phyloP scores from a whole-genome alignment of 1,140 invertebrate species.

The Oncopeltus fasciatus region DNA sequence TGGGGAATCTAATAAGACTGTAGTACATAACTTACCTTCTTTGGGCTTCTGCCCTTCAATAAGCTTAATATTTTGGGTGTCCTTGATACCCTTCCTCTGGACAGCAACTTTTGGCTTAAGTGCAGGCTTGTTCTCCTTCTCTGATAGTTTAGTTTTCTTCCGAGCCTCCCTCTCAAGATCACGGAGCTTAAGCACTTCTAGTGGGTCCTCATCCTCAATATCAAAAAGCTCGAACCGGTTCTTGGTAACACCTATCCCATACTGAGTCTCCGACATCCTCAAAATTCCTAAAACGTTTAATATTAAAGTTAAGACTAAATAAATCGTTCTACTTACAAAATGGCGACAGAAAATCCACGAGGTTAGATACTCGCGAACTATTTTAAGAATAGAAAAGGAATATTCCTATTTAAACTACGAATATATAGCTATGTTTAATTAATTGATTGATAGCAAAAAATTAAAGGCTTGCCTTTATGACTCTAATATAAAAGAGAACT shows the following conservation, averaged over 20 bases:
- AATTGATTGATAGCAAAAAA: too few relatives aligned
- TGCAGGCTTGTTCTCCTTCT: constrained; percentile 66
- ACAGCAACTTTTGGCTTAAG: constrained; percentile 33
- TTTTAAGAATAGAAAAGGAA: too few relatives aligned
- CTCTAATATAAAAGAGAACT: too few relatives aligned
- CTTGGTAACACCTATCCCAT: constrained; percentile 69
- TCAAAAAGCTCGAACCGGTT: constrained; percentile 88
- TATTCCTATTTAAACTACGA: too few relatives aligned
- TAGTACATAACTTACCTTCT: constrained; percentile 49
- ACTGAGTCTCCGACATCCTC: constrained; percentile 34
- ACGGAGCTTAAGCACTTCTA: constrained; percentile 67
- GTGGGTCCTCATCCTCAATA: constrained; percentile 68
- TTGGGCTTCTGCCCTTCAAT: constrained; percentile 25
- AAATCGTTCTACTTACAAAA: too few relatives aligned
- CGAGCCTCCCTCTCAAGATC: constrained; percentile 64
- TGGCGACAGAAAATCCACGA: too few relatives aligned
- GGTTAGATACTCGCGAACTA: too few relatives aligned
- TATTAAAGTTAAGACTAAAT: too few relatives aligned
- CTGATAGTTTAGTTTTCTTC: constrained; percentile 67
- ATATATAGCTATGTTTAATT: too few relatives aligned
- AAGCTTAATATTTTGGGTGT: constrained; percentile 47
- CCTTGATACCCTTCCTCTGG: constrained; percentile 47
- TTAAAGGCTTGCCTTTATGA: too few relatives aligned
- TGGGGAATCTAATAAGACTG: too few relatives aligned
- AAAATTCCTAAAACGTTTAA: too few relatives aligned